Conservation (phyloP, 2,797 vertebrate species). For the Eospalax fontanierii region DNA sequence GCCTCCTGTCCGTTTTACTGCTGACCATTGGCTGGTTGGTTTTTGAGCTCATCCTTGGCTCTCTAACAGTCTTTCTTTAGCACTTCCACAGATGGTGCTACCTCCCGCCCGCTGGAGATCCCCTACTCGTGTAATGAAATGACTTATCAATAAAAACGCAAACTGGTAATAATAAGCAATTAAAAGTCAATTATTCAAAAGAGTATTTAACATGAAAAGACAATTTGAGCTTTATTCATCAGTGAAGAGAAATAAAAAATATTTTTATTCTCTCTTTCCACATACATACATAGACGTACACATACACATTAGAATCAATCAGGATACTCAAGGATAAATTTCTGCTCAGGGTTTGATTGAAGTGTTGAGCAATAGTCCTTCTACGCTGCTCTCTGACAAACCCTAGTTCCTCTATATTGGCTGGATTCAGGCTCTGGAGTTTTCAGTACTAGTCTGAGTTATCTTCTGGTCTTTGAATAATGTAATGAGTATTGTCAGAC, state of each 20-base stretch:
- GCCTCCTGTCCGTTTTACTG: conserved; percentile 14
- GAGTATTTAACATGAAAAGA: conserved; percentile 76
- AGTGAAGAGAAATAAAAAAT: conserved; percentile 61
- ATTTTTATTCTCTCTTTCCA: conserved; percentile 54
- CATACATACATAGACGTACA: conserved; percentile 7
- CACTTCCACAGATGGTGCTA: conserved; percentile 8
- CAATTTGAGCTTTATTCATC: conserved; percentile 66
- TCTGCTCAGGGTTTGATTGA: not conserved
- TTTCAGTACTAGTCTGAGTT: conserved; percentile 15
- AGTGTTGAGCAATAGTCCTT: not conserved
- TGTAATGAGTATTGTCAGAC: not conserved
- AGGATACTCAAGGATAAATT: conserved; percentile 48
- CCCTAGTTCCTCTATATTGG: not conserved
- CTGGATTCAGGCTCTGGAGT: not conserved
- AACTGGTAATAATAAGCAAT: conserved; percentile 76
- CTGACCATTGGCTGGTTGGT: not conserved
- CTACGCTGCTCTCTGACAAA: not conserved
- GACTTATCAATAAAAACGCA: conserved; percentile 76
- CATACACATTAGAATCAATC: not conserved
- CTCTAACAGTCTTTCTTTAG: conserved; percentile 12
- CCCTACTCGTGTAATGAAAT: conserved; percentile 14
- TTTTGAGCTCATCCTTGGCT: not conserved
- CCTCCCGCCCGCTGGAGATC: conserved; percentile 51
- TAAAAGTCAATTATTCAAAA: conserved; percentile 82
- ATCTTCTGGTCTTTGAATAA: conserved; percentile 36